Percentiles rank a stretch among this genome's conserved stretches.
Evolutionary conservation across 2,888 invertebrate species (phyloP).

Genomic region (Flexamia atlantica): DNA sequence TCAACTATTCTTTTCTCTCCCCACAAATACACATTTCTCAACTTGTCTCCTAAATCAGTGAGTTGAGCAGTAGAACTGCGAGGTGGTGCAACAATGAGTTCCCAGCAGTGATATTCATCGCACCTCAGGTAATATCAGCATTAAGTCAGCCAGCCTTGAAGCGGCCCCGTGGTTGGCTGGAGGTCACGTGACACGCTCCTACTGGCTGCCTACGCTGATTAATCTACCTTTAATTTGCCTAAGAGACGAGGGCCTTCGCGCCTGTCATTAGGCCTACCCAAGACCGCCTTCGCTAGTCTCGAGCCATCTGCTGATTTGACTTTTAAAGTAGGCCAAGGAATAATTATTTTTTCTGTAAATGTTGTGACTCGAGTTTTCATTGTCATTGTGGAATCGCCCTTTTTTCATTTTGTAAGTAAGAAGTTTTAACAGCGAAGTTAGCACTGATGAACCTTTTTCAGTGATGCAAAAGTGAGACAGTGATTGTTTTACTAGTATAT

Average conservation of each 20-base stretch:
- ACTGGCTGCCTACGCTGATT: slow-evolving; percentile 37
- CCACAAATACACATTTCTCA: no score
- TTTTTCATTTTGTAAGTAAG: no score
- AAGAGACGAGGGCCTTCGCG: background rate
- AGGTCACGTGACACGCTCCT: slow-evolving; percentile 15
- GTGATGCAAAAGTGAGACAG: no score
- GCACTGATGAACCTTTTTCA: no score
- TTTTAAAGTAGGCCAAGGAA: background rate
- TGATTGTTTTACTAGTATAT: no score
- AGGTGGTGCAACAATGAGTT: background rate
- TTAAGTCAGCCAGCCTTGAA: background rate
- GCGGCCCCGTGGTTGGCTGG: slow-evolving; percentile 14
- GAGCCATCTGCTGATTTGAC: slow-evolving; percentile 2
- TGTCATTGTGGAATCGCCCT: background rate
- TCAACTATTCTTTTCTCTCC: no score
- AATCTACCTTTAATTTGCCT: slow-evolving; percentile 33
- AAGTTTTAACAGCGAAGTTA: no score
- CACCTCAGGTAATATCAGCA: background rate
- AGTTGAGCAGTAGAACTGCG: no score
- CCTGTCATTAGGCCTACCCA: slow-evolving; percentile 1
- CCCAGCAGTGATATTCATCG: background rate
- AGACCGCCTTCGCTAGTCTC: background rate
- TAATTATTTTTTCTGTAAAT: background rate
- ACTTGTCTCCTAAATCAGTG: no score
- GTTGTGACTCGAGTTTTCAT: background rate